phyloP scores from a whole-genome alignment of 2,888 invertebrate genomes.

The Melikaiella ostensackeni region DNA sequence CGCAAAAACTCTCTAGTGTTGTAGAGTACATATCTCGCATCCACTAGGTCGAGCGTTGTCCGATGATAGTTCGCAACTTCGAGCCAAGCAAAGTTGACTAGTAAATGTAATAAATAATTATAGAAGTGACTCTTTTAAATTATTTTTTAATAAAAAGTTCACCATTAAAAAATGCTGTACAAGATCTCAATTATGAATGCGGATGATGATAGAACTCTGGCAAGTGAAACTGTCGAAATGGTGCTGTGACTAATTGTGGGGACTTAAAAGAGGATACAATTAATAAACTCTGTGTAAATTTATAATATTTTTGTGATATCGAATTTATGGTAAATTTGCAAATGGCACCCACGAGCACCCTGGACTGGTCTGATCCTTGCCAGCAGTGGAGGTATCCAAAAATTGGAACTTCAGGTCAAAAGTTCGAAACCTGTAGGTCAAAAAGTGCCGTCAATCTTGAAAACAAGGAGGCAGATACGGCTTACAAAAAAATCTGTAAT shows the following conservation, averaged over 20 bases:
- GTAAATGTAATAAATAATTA: background rate
- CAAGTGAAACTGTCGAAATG: background rate
- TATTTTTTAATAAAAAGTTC: background rate
- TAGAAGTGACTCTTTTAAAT: background rate
- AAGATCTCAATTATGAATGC: constrained; percentile 1
- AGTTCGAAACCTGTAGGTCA: constrained; percentile 57
- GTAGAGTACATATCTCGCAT: background rate
- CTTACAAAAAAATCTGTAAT: constrained; percentile 74
- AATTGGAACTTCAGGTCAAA: constrained; percentile 52
- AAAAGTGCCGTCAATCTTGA: constrained; percentile 67
- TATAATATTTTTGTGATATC: background rate
- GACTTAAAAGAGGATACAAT: too few relatives aligned
- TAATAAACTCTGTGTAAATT: background rate
- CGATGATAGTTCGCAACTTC: constrained; percentile 12
- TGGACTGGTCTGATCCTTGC: constrained; percentile 73
- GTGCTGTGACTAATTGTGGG: background rate
- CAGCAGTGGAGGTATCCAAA: constrained; percentile 73
- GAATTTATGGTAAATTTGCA: constrained; percentile 24
- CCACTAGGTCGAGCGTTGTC: constrained; percentile 30
- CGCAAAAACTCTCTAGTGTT: background rate
- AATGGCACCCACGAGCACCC: constrained; percentile 71
- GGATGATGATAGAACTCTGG: constrained; percentile 7
- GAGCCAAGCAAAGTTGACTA: constrained; percentile 17
- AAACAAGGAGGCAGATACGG: constrained; percentile 66
- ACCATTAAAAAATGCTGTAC: background rate